Base-by-base conservation (phyloP, 1,140 invertebrate species). In the Drusus annulatus region DNA sequence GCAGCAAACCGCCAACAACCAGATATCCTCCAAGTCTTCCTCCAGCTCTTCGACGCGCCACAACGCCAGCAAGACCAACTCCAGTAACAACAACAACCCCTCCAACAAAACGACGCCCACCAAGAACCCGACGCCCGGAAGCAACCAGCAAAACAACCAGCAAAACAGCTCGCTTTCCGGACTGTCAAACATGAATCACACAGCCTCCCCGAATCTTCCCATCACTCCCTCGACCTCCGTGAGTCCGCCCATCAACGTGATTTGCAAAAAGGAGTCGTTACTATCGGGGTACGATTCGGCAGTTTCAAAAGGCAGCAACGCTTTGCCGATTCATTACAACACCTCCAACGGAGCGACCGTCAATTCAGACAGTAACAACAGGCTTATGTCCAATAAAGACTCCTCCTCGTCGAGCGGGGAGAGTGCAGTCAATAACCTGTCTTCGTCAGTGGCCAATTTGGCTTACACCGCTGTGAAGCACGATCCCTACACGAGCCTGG, bases 1-100 rank as follows among this genome's bases (percentile, higher is more conserved):
- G 85, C 95, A 95, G 84, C 94, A 94, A 83, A 90, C 91, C 86
- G 82, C 82, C 8, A 93, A 88, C 84, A 87, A 87, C 13, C 88
- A 90, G 69, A 89, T 90, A 81, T 87, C 87, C 2, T 87, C 85
- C 78, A 91, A 91, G 81, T 85, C 87, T 7, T 85, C 84, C 28
- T 86, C 86, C 52, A 86, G 85, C 13, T 86, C 85, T 45, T 87
- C 84, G 36, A 84, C 85, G 73, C 87, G 83, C 10, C 78, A 86
- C 81, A 84, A 88, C 1, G 88, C 87, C 81, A 85, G 51, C 76
- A 86, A 84, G 25, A 81, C 89, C 7, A 87, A 89, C 16, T 82
- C 84, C 51, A 87, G 88, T 4, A 87, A 88, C 1, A 89, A 88
- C 80, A 86, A 88, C 19, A 79, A 85, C 65, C 84, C 85, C 0